phyloP scores from a whole-genome alignment of 2,888 invertebrate species.

The Xestia sexstrigata region DNA sequence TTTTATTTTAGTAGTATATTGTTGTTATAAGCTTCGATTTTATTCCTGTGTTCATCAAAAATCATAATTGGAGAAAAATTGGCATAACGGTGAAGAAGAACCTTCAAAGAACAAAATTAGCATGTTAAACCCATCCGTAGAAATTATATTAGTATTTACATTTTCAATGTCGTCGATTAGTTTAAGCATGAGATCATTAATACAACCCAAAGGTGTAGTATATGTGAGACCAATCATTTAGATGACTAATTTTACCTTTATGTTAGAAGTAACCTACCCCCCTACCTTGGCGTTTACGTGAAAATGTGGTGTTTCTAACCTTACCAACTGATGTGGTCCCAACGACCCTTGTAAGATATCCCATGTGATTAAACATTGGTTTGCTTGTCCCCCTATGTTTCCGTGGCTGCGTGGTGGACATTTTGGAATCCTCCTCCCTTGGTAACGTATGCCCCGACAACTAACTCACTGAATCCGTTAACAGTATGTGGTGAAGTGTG shows the following conservation, averaged over 20 bases:
- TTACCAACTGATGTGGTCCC: conserved; percentile 61
- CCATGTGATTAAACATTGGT: conserved; percentile 84
- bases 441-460: conserved; percentile 86
- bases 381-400: conserved; percentile 89
- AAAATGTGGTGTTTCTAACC: conserved; percentile 74
- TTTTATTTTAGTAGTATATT: conserved; percentile 48
- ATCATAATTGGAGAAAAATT: conserved; percentile 9
- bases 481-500: conserved; percentile 99
- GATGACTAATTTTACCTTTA: conserved; percentile 77
- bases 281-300: conserved; percentile 89
- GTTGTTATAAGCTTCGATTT: conserved; percentile 60
- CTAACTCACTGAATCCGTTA: conserved; percentile 80
- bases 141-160: conserved; percentile 56
- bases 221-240: conserved; percentile 71
- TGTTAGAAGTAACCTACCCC: conserved; percentile 80
- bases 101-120: conserved; percentile 29
- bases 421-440: conserved; percentile 77
- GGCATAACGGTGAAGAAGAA: background rate
- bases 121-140: conserved; percentile 48
- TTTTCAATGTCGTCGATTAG: conserved; percentile 75
- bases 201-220: conserved; percentile 89
- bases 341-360: conserved; percentile 68
- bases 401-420: conserved; percentile 84
- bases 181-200: conserved; percentile 76
- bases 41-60: conserved; percentile 26